Base-by-base conservation (phyloP, 2,113 vertebrate genomes). In the Noctilio leporinus region DNA sequence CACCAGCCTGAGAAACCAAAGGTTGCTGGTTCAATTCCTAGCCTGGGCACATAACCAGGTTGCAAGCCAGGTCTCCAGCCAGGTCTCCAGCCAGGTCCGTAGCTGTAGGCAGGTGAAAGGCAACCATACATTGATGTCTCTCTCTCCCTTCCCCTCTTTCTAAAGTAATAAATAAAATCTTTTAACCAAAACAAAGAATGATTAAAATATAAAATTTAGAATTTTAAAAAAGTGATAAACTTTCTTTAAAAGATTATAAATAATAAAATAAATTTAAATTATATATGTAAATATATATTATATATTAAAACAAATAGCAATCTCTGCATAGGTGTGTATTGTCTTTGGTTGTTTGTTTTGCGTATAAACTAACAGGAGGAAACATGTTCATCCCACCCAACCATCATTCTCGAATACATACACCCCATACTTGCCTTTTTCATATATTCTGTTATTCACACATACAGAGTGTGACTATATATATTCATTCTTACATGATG, bases 391-490 rank as follows among this genome's bases (percentile, higher is more conserved):
- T 5, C 49, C 3, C 43, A 30, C 8, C 1, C 26, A 67, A 47
- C 4, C 4, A 47, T 19, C 4, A 16, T 2, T 22, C 12, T 4
- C 5, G 24, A 2, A 47, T 4, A 92, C 28, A 67, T 30, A 64
- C 8, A 43, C 12, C 53, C 0, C 6, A 73, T 17, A 33, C 4
- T 75, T 67, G 55, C 10, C 9, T 55, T 82, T 81, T 81, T 1
- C 15, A 59, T 80, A 33, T 51, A 84, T 53, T 89, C 3, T 72
- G 47, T 69, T 47, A 75, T 40, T 55, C 64, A 19, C 33, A 15
- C 40, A 20, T 15, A 33, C 2, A 33, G 16, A 17, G 5, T 30
- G 10, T 49, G 0, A 35, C 0, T 43, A 26, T 49, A 3, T 40
- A 38, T 65, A 24, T 72, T 65, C 55, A 59, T 26, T 81, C 6